Percentiles rank a stretch among this genome's conserved stretches.
Conservation (phyloP, 2,888 invertebrate genomes). For the Drosophila pegasa region DNA sequence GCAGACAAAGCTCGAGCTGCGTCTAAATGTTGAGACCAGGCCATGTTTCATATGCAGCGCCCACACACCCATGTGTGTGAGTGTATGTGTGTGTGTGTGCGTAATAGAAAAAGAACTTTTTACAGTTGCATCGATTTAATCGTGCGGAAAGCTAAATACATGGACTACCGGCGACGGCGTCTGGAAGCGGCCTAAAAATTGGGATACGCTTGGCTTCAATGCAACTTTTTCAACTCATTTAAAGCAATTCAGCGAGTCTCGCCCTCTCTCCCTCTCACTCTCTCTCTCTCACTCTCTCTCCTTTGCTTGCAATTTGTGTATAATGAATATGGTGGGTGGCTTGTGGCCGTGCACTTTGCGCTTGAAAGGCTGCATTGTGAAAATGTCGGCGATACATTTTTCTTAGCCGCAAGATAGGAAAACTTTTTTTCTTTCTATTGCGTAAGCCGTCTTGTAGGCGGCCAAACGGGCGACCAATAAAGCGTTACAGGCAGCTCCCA, state of each 20-base stretch:
- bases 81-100: conserved; percentile 67
- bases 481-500: conserved; percentile 20
- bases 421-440: conserved; percentile 64
- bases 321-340: conserved; percentile 63
- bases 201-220: conserved; percentile 76
- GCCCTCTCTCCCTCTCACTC: neutral
- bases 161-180: conserved; percentile 58
- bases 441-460: conserved; percentile 63
- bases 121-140: conserved; percentile 82
- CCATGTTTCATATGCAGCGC: conserved; percentile 67
- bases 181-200: conserved; percentile 77
- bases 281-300: neutral
- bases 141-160: conserved; percentile 82
- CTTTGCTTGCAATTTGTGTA: conserved; percentile 71
- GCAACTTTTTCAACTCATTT: conserved; percentile 69
- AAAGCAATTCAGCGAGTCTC: conserved; percentile 64
- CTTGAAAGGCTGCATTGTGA: conserved; percentile 79
- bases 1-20: conserved; percentile 52
- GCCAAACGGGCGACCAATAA: conserved; percentile 51
- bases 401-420: conserved; percentile 64
- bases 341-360: conserved; percentile 69
- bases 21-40: conserved; percentile 70
- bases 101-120: conserved; percentile 80
- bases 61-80: conserved; percentile 52
- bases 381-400: conserved; percentile 72